Evolutionary conservation across 2,797 vertebrate species (phyloP).

Genomic region (Hyperoplus immaculatus): DNA sequence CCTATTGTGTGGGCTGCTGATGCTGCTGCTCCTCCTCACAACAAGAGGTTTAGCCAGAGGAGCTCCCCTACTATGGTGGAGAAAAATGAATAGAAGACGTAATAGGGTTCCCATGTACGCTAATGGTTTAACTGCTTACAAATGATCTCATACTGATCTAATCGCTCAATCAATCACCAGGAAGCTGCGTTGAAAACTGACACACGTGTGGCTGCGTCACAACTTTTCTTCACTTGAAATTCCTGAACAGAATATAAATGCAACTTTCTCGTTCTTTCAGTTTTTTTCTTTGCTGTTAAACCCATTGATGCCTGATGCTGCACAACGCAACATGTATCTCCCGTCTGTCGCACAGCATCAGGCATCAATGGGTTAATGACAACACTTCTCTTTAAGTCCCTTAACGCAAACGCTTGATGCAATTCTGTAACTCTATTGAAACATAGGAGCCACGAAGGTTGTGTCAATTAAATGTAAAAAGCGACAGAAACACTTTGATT

Average conservation of each 20-base stretch:
- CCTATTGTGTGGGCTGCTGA: constrained; percentile 70
- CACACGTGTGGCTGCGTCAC: constrained; percentile 41
- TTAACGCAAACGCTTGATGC: constrained; percentile 33
- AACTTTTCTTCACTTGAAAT: constrained; percentile 41
- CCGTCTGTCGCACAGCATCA: too few species aligned
- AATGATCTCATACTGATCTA: constrained; percentile 66
- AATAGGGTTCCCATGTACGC: constrained; percentile 50
- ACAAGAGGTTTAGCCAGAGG: constrained; percentile 86
- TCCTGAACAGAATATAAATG: constrained; percentile 26
- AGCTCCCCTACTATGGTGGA: constrained; percentile 67
- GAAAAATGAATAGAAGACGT: constrained; percentile 66
- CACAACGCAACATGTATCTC: too few species aligned
- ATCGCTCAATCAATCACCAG: constrained; percentile 61
- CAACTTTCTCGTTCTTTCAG: constrained; percentile 19
- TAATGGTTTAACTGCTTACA: constrained; percentile 73
- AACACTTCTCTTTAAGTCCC: constrained; percentile 31
- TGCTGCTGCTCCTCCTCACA: constrained; percentile 68
- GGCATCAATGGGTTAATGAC: constrained; percentile 1
- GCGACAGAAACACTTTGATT: constrained; percentile 76
- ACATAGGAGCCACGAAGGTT: constrained; percentile 39
- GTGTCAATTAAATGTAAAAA: constrained; percentile 66
- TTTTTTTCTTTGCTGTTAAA: background rate
- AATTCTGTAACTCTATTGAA: constrained; percentile 34
- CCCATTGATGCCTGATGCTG: too few species aligned
- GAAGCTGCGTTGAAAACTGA: constrained; percentile 39